Evolutionary conservation across 35 echinoderm and acorn worm species (phyloP), one percentile per base, ranked within the genome.

Genomic region (Stichopus chloronotus): DNA sequence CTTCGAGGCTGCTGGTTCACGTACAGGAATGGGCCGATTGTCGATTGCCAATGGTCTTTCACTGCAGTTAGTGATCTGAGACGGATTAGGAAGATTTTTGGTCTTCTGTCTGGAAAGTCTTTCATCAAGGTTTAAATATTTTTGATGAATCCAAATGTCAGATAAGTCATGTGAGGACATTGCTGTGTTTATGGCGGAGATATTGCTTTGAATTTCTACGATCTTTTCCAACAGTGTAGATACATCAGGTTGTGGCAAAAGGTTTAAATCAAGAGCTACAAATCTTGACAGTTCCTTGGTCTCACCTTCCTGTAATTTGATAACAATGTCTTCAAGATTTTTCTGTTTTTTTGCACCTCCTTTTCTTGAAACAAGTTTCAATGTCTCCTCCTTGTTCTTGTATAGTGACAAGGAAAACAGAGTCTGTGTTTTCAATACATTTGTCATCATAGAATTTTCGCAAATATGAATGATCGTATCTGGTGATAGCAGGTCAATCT

Each of bases 361-460:
- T 76, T 76, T 76, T 76, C 72, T 76, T 76, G 8, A 76, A 76
- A 76, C 72, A 76, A 76, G 14, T 76, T 76, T 76, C 25, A 76
- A 76, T 76, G 72, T 76, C 72, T 11, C 72, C 8, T 76, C 72
- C 72, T 76, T 76, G 7, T 24, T 3, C 72, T 11, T 76, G 72
- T 76, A 76, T 11, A 76, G 72, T 8, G 14, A 3, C 72, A 76
- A 24, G 14, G 72, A 76, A 76, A 76, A 76, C 3, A 76, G 25
- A 76, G 72, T 76, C 72, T 76, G 72, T 76, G 4, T 17, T 17
- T 76, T 76, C 8, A 24, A 76, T 76, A 76, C 4, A 12, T 76
- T 76, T 76, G 1, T 76, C 72, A 76, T 11, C 16, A 8, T 76
- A 76, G 72, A 11, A 76, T 21, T 24, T 76, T 76, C 72, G 10